Conservation (phyloP, 2,113 vertebrate genomes). For the Paracanthobrama guichenoti region DNA sequence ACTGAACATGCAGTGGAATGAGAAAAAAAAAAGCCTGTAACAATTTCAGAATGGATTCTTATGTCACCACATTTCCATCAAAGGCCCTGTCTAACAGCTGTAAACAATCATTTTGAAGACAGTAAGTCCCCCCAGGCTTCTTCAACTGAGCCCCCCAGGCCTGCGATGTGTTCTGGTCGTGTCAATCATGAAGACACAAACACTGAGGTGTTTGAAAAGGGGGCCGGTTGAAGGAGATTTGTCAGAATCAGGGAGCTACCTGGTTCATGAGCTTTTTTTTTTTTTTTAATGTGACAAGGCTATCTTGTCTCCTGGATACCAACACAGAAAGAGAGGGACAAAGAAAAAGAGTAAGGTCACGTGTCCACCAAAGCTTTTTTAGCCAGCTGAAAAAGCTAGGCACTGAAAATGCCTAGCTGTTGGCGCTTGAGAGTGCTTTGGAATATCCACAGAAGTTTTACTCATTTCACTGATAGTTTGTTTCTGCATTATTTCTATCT, state of each 20-base stretch:
- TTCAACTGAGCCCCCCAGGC: conserved; percentile 74
- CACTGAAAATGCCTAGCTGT: no score
- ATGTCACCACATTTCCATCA: conserved; percentile 77
- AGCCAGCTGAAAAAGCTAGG: no score
- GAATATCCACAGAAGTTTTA: no score
- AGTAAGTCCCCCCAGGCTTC: conserved; percentile 64
- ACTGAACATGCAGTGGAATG: conserved; percentile 70
- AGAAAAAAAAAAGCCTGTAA: conserved; percentile 73
- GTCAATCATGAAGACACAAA: conserved; percentile 87
- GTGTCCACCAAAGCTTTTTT: no score
- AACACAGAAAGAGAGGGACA: conserved; percentile 37
- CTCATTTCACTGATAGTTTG: no score
- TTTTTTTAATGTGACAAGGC: conserved; percentile 34
- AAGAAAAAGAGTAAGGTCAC: neutral
- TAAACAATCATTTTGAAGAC: conserved; percentile 95
- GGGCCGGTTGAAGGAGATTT: conserved; percentile 71
- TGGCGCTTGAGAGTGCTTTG: no score
- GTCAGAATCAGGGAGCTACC: conserved; percentile 50
- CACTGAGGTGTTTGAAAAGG: conserved; percentile 70
- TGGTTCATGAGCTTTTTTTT: conserved; percentile 56
- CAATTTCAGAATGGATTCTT: conserved; percentile 85
- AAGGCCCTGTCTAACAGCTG: conserved; percentile 82
- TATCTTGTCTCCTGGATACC: conserved; percentile 69
- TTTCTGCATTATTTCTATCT: no score
- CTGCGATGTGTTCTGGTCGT: conserved; percentile 63